Conservation (phyloP, 1,140 invertebrate species). For the Dufourea novaeangliae region DNA sequence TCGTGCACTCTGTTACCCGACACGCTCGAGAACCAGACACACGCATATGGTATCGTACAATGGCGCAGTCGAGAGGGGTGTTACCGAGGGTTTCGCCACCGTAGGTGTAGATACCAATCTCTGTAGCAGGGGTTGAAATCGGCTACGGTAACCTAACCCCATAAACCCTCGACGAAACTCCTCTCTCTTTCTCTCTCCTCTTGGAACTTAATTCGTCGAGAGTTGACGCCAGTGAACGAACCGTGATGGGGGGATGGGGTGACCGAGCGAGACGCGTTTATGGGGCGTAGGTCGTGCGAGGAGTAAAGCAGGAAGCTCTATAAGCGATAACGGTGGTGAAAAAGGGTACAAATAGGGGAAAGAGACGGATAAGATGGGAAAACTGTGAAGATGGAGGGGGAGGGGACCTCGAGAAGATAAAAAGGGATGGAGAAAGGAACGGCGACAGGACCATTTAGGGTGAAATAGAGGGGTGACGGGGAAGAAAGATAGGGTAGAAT, state of each 20-base stretch:
- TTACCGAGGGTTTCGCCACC: constrained; percentile 51
- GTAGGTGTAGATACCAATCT: constrained; percentile 76
- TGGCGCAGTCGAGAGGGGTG: background rate
- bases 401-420: background rate
- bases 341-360: background rate
- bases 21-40: background rate
- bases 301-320: background rate
- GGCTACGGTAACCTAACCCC: constrained; percentile 72
- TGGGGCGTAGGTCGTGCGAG: background rate
- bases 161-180: constrained; percentile 70
- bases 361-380: too few species aligned
- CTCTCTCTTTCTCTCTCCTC: too few species aligned
- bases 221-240: constrained; percentile 46
- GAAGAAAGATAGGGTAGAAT: constrained; percentile 49
- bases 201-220: constrained; percentile 78
- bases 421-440: constrained; percentile 29
- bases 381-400: background rate
- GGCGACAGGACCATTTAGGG: constrained; percentile 16
- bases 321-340: too few species aligned
- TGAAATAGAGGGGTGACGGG: constrained; percentile 41
- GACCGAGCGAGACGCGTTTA: background rate
- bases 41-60: constrained; percentile 25
- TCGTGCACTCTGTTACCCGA: too few species aligned
- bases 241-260: background rate
- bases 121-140: constrained; percentile 74